Percentiles rank a stretch among this genome's conserved stretches.
phyloP scores from a whole-genome alignment of 2,113 vertebrate genomes.

The Orientallactaga bullata region DNA sequence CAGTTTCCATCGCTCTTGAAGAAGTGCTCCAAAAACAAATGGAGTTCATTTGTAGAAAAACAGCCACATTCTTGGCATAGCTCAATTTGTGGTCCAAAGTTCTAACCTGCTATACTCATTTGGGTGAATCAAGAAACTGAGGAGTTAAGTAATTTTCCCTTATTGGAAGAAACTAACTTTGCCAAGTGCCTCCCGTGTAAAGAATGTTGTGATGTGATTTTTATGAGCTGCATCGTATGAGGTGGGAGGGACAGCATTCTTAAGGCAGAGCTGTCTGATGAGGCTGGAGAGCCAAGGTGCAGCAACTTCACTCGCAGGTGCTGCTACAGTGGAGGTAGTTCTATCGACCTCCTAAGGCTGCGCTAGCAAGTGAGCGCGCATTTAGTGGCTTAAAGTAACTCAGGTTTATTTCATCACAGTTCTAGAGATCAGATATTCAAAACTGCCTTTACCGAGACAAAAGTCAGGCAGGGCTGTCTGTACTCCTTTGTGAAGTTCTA shows the following conservation, averaged over 20 bases:
- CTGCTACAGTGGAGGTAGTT: not conserved
- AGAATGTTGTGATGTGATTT: constrained; percentile 17
- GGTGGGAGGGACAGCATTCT: not conserved
- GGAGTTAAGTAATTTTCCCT: constrained; percentile 35
- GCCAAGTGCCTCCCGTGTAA: constrained; percentile 5
- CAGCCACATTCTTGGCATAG: constrained; percentile 24
- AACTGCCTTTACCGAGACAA: not conserved
- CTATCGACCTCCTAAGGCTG: not conserved
- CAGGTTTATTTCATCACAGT: not conserved
- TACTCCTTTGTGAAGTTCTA: not conserved
- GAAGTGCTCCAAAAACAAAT: not conserved
- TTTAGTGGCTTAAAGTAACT: not conserved
- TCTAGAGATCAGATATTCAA: not conserved
- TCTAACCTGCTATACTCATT: constrained; percentile 42
- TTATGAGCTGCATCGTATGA: not conserved
- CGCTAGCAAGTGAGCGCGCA: not conserved
- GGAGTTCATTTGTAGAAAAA: not conserved
- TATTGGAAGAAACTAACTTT: constrained; percentile 15
- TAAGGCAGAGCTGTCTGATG: not conserved
- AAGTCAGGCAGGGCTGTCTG: too few relatives aligned
- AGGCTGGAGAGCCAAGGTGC: not conserved
- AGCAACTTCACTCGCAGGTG: not conserved
- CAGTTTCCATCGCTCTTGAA: not conserved
- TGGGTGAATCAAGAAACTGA: constrained; percentile 14
- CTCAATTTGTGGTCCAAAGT: constrained; percentile 22